phyloP scores from a whole-genome alignment of 1,140 invertebrate genomes.

The Drosophila insularis region DNA sequence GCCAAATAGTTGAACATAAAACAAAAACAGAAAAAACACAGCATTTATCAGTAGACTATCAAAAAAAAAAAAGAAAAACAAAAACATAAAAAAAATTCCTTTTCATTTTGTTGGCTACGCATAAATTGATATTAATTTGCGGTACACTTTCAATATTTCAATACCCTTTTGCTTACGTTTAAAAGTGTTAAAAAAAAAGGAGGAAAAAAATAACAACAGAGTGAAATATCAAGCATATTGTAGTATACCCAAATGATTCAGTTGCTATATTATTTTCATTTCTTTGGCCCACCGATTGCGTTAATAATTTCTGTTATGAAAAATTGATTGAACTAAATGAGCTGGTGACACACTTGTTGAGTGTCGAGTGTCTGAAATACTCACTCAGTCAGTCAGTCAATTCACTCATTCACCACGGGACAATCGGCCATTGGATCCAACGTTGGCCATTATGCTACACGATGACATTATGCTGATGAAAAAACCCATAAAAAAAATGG shows the following conservation, averaged over 20 bases:
- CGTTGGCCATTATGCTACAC: slow-evolving; percentile 12
- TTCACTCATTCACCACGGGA: not conserved
- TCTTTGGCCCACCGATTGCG: slow-evolving; percentile 42
- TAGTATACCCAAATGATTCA: slow-evolving; percentile 34
- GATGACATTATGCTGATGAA: slow-evolving; percentile 60
- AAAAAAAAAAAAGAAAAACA: slow-evolving; percentile 52
- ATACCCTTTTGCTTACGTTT: slow-evolving; percentile 41
- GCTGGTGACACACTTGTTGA: slow-evolving; percentile 79
- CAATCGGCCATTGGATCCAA: not conserved
- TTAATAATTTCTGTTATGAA: slow-evolving; percentile 80
- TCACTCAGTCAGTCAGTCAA: slow-evolving; percentile 21
- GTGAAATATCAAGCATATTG: slow-evolving; percentile 24
- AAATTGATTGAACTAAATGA: slow-evolving; percentile 79
- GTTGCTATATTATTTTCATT: slow-evolving; percentile 27
- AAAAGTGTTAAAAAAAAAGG: slow-evolving; percentile 36
- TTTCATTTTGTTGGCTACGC: slow-evolving; percentile 37
- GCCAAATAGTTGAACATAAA: slow-evolving; percentile 66
- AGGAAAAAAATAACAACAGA: not conserved
- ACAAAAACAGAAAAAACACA: slow-evolving; percentile 11
- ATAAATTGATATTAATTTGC: slow-evolving; percentile 79
- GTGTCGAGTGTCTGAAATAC: slow-evolving; percentile 45
- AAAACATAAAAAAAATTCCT: slow-evolving; percentile 62
- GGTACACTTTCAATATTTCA: slow-evolving; percentile 74
- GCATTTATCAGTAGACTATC: slow-evolving; percentile 39
- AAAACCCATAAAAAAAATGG: slow-evolving; percentile 65